phyloP scores from a whole-genome alignment of 53 echinoderm and acorn worm genomes.

The Crossaster papposus region DNA sequence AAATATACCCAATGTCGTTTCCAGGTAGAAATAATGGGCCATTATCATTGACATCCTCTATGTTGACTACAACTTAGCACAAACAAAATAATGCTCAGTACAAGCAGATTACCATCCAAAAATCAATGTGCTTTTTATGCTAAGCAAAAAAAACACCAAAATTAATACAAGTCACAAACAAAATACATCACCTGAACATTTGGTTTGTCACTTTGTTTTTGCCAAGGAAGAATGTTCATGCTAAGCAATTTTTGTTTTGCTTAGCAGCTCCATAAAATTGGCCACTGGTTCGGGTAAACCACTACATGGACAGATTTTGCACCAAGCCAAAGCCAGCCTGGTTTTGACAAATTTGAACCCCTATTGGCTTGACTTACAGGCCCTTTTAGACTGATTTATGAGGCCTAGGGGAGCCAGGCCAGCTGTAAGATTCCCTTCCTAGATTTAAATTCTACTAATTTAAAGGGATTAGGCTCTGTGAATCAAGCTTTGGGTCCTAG shows the following conservation, averaged over 20 bases:
- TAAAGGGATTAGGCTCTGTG: conserved; percentile 26
- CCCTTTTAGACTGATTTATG: conserved; percentile 28
- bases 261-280: no score
- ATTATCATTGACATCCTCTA: conserved; percentile 96
- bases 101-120: no score
- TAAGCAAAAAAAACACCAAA: no score
- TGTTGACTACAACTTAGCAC: conserved; percentile 61
- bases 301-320: background rate
- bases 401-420: background rate
- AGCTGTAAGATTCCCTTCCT: background rate
- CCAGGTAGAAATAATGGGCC: conserved; percentile 79
- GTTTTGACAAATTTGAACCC: conserved; percentile 33
- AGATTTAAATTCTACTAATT: conserved; percentile 12
- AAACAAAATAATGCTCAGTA: no score
- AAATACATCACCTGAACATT: no score
- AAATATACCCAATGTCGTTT: conserved; percentile 68
- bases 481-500: background rate
- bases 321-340: background rate
- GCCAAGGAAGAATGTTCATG: no score
- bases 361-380: conserved; percentile 24
- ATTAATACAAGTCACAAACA: no score
- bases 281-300: background rate
- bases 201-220: no score
- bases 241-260: no score
- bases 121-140: no score